Evolutionary conservation across 1,140 invertebrate species (phyloP).

Genomic region (Sycobia sp.): DNA sequence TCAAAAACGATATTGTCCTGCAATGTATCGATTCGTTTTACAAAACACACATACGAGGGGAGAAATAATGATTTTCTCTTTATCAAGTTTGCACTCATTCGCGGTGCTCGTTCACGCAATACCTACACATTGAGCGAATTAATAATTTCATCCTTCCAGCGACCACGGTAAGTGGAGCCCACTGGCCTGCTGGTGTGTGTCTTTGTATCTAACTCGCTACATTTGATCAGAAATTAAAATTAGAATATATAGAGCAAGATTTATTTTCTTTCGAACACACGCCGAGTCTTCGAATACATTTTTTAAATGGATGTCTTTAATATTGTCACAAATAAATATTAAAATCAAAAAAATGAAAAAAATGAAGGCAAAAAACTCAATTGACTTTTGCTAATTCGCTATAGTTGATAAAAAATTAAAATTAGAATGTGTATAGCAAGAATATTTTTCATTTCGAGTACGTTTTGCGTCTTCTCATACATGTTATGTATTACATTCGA

Average conservation of each 20-base stretch:
- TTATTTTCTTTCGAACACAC: not conserved
- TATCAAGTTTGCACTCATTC: conserved; percentile 3
- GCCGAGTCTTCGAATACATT: not conserved
- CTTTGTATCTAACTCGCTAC: conserved; percentile 49
- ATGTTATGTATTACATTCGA: too few species aligned
- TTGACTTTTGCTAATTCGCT: too few species aligned
- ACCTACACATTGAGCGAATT: conserved; percentile 48
- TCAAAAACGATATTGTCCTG: too few species aligned
- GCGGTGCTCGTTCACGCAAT: conserved; percentile 25
- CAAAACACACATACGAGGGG: conserved; percentile 10
- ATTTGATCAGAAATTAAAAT: conserved; percentile 26
- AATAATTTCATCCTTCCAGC: conserved; percentile 50
- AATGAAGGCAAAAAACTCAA: too few species aligned
- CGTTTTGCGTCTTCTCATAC: too few species aligned
- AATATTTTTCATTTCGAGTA: too few species aligned
- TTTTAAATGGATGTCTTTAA: too few species aligned
- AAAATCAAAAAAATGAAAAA: too few species aligned
- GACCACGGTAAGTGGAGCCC: conserved; percentile 46
- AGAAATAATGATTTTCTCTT: not conserved
- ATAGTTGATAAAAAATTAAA: too few species aligned
- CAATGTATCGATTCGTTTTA: not conserved
- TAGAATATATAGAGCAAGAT: conserved; percentile 6
- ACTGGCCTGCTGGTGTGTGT: conserved; percentile 46
- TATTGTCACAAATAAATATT: too few species aligned
- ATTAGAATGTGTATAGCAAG: too few species aligned